phyloP scores from a whole-genome alignment of 2,113 vertebrate species.

The Nothobranchius furzeri region DNA sequence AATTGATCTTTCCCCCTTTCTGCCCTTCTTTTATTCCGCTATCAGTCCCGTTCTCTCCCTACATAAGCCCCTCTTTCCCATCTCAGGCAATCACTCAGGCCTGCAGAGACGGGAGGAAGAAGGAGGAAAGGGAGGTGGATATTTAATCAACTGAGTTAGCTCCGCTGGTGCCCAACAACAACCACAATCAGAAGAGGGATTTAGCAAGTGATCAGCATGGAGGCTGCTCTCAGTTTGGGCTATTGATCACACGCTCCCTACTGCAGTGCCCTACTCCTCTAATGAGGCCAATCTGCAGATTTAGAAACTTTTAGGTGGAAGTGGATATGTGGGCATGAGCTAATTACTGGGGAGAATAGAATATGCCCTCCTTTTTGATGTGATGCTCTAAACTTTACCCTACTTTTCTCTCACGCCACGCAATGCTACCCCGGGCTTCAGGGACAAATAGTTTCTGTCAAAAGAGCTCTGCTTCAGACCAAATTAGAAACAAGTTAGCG shows the following conservation, averaged over 20 bases:
- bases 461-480: constrained; percentile 58
- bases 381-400: constrained; percentile 63
- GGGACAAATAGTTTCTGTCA: constrained; percentile 60
- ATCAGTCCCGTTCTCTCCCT: constrained; percentile 45
- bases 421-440: constrained; percentile 53
- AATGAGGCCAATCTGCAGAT: constrained; percentile 71
- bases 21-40: constrained; percentile 50
- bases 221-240: constrained; percentile 49
- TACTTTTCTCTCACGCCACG: constrained; percentile 64
- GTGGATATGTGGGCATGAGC: constrained; percentile 59
- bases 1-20: constrained; percentile 72
- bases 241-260: constrained; percentile 66
- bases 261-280: constrained; percentile 45
- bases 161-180: constrained; percentile 66
- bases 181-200: constrained; percentile 63
- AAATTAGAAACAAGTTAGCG: constrained; percentile 58
- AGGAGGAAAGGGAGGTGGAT: constrained; percentile 46
- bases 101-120: constrained; percentile 57
- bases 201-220: constrained; percentile 68
- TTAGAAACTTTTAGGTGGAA: constrained; percentile 68
- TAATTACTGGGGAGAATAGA: constrained; percentile 64
- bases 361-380: constrained; percentile 56
- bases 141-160: constrained; percentile 73
- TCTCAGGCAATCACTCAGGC: constrained; percentile 62
- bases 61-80: constrained; percentile 39